phyloP scores from a whole-genome alignment of 2,113 vertebrate species.

The Isichthys henryi region DNA sequence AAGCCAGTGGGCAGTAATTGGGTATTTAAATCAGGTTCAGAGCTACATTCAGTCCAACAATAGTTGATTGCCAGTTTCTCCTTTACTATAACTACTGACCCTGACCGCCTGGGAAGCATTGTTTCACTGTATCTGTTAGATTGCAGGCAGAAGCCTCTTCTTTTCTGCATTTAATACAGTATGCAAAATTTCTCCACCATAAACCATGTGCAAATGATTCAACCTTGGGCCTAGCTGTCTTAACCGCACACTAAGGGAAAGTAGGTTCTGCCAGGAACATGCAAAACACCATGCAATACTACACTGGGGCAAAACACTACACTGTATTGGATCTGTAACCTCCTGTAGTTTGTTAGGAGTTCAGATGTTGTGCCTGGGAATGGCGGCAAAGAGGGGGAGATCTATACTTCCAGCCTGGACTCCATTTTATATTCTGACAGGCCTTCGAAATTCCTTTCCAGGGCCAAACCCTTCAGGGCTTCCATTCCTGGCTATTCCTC shows the following conservation, averaged over 20 bases:
- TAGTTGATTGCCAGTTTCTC: conserved; percentile 53
- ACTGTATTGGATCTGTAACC: not conserved
- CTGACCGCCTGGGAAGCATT: not conserved
- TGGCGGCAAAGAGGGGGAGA: conserved; percentile 17
- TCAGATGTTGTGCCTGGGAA: not conserved
- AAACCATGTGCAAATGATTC: not conserved
- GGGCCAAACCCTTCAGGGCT: conserved; percentile 44
- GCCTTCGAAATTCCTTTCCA: conserved; percentile 52
- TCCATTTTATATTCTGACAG: conserved; percentile 55
- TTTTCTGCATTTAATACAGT: not conserved
- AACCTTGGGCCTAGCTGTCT: not conserved
- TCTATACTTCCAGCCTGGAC: conserved; percentile 41
- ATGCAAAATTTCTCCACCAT: not conserved
- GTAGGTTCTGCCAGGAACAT: not conserved
- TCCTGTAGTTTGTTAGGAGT: not conserved
- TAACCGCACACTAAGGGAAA: not conserved
- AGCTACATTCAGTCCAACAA: conserved; percentile 62
- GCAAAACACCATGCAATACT: not conserved
- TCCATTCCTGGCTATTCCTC: conserved; percentile 32
- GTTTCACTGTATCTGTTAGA: not conserved
- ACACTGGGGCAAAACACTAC: not conserved
- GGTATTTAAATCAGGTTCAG: conserved; percentile 54
- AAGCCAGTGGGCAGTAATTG: conserved; percentile 52
- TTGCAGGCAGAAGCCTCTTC: not conserved
- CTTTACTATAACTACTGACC: conserved; percentile 34